Evolutionary conservation across 2,888 invertebrate genomes (phyloP).

Genomic region (Eilema griseolum): DNA sequence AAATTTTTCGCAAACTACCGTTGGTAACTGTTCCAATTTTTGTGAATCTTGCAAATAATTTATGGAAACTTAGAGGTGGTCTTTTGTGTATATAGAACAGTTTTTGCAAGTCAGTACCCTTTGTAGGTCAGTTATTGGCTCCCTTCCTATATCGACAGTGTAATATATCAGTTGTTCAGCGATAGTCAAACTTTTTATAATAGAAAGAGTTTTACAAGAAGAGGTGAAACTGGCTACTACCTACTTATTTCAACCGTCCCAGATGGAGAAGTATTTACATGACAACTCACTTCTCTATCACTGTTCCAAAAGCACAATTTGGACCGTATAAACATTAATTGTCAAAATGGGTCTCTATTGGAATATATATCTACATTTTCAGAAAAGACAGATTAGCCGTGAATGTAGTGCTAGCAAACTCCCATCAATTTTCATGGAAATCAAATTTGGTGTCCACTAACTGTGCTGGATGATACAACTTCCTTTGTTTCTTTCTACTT

Average conservation of each 20-base stretch:
- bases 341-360: no score
- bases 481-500: neutral
- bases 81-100: constrained; percentile 61
- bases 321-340: neutral
- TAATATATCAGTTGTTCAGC: constrained; percentile 55
- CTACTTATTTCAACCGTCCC: neutral
- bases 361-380: neutral
- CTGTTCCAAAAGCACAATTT: neutral
- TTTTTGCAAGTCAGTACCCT: constrained; percentile 81
- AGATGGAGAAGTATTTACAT: neutral
- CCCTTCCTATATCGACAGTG: constrained; percentile 65
- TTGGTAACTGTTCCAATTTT: constrained; percentile 76
- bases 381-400: neutral
- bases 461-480: neutral
- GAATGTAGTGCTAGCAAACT: neutral
- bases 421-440: neutral
- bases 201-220: neutral
- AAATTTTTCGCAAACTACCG: constrained; percentile 75
- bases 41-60: constrained; percentile 68
- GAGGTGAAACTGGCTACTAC: neutral
- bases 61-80: constrained; percentile 80
- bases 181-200: constrained; percentile 60
- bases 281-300: neutral
- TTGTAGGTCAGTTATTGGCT: constrained; percentile 79
- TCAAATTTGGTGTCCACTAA: no score